These are phyloP conservation scores for Microtus oregoni DNA, from an alignment of 2,113 vertebrate species.

Conservation along the genomic window DNA sequence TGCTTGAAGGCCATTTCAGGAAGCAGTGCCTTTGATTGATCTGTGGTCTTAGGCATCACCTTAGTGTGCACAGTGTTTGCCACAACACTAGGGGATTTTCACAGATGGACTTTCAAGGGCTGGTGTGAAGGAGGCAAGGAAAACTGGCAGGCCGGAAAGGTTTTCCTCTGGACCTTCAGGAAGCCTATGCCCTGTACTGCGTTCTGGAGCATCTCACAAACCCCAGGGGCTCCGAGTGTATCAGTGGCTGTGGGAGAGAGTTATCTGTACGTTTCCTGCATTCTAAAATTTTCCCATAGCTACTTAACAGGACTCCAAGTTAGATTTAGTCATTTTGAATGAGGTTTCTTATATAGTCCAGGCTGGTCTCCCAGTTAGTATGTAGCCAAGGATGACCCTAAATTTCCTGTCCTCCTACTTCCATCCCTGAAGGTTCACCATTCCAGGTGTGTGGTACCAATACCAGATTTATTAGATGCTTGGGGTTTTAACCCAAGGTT, in stretches of 20 bases:
- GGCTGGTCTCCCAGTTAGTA: neutral
- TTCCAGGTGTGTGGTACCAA: too few relatives aligned
- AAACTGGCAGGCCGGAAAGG: neutral
- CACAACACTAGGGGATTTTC: constrained; percentile 11
- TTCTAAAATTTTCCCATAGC: neutral
- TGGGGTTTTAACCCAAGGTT: neutral
- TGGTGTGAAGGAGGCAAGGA: constrained; percentile 1
- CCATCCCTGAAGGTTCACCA: too few relatives aligned
- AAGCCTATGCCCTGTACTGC: neutral
- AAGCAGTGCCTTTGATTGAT: constrained; percentile 36
- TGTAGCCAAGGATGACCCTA: neutral
- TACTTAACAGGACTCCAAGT: neutral
- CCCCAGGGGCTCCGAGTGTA: neutral
- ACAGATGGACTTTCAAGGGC: neutral
- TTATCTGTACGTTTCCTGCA: neutral
- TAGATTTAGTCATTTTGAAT: neutral
- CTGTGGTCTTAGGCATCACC: neutral
- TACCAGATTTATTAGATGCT: too few relatives aligned
- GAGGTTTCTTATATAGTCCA: neutral
- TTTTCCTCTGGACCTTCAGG: neutral
- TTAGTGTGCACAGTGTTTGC: neutral
- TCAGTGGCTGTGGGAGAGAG: neutral
- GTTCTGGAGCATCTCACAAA: neutral
- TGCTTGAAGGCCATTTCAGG: neutral
- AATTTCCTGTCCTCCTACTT: neutral